Percentiles rank a stretch among this genome's conserved stretches.
Conservation (phyloP, 2,888 invertebrate genomes). For the Agrotis ipsilon region DNA sequence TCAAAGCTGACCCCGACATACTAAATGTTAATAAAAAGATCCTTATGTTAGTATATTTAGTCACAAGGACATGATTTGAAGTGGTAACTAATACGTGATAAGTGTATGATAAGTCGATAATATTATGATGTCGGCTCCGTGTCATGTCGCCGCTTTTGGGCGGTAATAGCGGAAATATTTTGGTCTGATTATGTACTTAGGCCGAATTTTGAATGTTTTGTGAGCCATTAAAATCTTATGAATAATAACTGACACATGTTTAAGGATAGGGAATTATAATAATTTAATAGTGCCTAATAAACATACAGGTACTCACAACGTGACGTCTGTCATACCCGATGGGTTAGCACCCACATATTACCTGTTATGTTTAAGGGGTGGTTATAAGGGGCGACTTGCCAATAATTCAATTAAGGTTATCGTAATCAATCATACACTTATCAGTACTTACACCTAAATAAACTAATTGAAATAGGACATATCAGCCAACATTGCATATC, state of each 20-base stretch:
- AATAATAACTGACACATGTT: not conserved
- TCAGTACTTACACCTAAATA: not conserved
- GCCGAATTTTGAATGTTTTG: conserved; percentile 7
- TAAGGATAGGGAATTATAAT: conserved; percentile 2
- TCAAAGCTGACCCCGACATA: not conserved
- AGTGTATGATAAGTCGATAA: conserved; percentile 38
- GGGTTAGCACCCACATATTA: not conserved
- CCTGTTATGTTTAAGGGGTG: not conserved
- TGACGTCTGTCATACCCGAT: not conserved
- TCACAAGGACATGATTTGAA: conserved; percentile 35
- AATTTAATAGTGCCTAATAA: not conserved
- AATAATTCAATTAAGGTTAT: not conserved
- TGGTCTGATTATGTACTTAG: conserved; percentile 39
- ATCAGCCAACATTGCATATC: not conserved
- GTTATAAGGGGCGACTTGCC: not conserved
- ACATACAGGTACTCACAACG: not conserved
- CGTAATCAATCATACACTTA: not conserved
- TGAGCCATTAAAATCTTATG: not conserved
- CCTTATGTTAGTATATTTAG: conserved; percentile 28
- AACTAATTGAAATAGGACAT: not conserved
- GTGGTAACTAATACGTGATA: conserved; percentile 31
- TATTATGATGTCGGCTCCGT: conserved; percentile 26
- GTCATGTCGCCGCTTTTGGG: conserved; percentile 29
- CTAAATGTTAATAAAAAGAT: conserved; percentile 12
- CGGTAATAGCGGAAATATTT: conserved; percentile 28